Base-by-base conservation (phyloP, 1,140 invertebrate species). In the Phthorimaea operculella region DNA sequence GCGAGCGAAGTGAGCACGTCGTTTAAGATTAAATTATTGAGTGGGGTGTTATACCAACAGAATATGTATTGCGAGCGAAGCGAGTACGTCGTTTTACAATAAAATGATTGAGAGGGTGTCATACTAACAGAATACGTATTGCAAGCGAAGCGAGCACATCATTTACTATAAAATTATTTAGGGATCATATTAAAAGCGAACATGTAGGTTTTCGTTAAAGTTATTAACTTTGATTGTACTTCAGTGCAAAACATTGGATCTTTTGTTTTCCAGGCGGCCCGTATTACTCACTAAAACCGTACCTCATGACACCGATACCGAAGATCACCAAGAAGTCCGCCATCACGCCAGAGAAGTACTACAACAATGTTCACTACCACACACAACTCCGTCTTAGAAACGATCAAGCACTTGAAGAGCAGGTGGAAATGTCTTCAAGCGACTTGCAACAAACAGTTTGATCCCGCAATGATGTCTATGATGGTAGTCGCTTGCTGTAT, bases 251-350 rank as follows among this genome's bases (percentile, higher is more conserved):
- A 39, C 3, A 12, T 5, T 39, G 11, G 7, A 4, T n/a, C n/a
- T n/a, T 15, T 47, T 11, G 16, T 9, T 18, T 70, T 69, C 12
- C 62, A 81, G 80, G 75, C 33, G 70, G 76, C 6, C 60, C 72
- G 6, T 67, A 79, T 47, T 83, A 81, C 60, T 72, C 70, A 0
- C 75, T 76, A 58, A 81, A 68, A 54, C 66, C 62, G 1, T 79
- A 81, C 63, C 45, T 83, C 44, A 81, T 83, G 78, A 72, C 70
- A 10, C 78, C 80, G 4, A 71, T 81, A n/a, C 74, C 76, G 17
- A 83, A 80, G 59, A 74, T 81, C 17, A 75, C 78, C 5, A 83
- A 83, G 52, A 83, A 83, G 51, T 68, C 75, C 0, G 76, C 80
- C 0, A 64, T 76, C 0, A 77, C 78, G 3, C 78, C 78, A 0